Conservation (phyloP, 2,113 vertebrate genomes). For the Hippocampus mohnikei region DNA sequence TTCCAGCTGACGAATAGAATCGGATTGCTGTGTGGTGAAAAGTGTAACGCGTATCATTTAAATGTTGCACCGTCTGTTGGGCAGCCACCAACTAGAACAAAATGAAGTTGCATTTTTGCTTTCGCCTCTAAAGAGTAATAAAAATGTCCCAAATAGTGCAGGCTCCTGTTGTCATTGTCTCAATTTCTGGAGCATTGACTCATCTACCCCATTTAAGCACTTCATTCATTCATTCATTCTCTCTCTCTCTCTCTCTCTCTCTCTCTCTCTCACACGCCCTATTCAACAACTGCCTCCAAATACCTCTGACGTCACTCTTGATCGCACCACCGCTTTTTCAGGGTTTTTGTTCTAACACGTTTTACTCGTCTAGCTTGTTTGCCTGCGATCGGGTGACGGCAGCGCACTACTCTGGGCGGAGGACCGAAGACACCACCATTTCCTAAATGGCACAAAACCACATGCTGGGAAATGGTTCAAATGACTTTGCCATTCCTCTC, state of each 20-base stretch:
- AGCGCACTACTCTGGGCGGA: not conserved
- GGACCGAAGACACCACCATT: not conserved
- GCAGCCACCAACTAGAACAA: too few relatives aligned
- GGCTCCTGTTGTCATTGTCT: too few relatives aligned
- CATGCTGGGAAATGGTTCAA: not conserved
- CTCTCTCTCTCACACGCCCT: not conserved
- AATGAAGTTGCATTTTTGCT: too few relatives aligned
- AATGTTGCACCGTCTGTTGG: too few relatives aligned
- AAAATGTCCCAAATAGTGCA: not conserved
- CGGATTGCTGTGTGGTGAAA: too few relatives aligned
- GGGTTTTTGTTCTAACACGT: slow-evolving; percentile 38
- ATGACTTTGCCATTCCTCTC: not conserved
- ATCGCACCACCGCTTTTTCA: not conserved
- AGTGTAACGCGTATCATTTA: too few relatives aligned
- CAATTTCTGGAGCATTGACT: not conserved
- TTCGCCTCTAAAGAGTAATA: not conserved
- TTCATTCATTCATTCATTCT: too few relatives aligned
- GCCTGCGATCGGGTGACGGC: not conserved
- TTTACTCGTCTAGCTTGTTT: slow-evolving; percentile 30
- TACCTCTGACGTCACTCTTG: not conserved
- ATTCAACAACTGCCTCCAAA: not conserved
- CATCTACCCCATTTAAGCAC: not conserved
- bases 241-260: too few relatives aligned
- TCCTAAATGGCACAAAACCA: slow-evolving; percentile 45
- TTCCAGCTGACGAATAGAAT: too few relatives aligned